phyloP scores from a whole-genome alignment of 2,797 vertebrate species.

The Phrynocephalus vlangalii region DNA sequence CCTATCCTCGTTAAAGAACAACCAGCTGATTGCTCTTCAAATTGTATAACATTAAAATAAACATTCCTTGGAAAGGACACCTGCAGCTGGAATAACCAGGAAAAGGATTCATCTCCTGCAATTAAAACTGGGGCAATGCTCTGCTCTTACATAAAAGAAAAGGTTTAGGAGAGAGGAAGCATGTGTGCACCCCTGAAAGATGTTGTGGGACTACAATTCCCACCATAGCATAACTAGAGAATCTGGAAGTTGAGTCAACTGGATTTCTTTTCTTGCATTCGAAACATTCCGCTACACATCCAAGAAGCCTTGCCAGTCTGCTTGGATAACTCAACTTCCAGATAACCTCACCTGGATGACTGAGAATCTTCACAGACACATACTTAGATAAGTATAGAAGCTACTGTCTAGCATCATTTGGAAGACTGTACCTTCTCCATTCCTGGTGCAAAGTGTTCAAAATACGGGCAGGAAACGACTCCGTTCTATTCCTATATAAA shows the following conservation, averaged over 20 bases:
- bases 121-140: neutral
- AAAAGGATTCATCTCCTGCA: neutral
- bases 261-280: too few relatives aligned
- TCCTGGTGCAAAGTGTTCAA: neutral
- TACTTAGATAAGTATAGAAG: too few relatives aligned
- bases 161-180: neutral
- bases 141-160: neutral
- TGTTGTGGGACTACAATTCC: neutral
- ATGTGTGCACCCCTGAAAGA: neutral
- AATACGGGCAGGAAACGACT: neutral
- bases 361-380: too few relatives aligned
- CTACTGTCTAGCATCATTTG: neutral
- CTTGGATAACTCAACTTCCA: too few relatives aligned
- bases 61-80: constrained; percentile 34
- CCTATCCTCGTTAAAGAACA: constrained; percentile 63
- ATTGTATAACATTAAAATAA: constrained; percentile 60
- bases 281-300: too few relatives aligned
- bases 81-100: constrained; percentile 34
- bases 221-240: neutral
- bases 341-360: too few relatives aligned
- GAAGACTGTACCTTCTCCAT: neutral
- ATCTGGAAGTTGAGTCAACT: neutral
- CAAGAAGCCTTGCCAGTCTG: too few relatives aligned
- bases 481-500: neutral
- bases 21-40: constrained; percentile 58